These are phyloP conservation scores for Oplegnathus fasciatus DNA, from an alignment of 2,113 vertebrate genomes.

Conservation along the genomic window DNA sequence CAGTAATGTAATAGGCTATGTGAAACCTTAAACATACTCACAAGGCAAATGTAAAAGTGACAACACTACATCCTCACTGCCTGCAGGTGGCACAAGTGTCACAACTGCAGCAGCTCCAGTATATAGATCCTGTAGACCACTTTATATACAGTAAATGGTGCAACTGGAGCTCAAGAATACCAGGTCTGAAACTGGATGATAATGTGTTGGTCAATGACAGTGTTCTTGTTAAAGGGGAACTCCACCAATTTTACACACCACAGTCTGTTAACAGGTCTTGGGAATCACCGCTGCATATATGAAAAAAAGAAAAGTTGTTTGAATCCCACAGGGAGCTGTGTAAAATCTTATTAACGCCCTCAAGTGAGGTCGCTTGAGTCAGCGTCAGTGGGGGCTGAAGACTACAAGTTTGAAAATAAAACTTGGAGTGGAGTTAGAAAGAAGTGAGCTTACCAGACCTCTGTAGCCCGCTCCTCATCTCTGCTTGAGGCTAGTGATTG, in stretches of 20 bases:
- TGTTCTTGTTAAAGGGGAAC: background rate
- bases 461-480: no score
- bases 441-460: no score
- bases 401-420: no score
- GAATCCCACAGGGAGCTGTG: no score
- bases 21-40: background rate
- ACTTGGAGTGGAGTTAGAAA: no score
- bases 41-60: background rate
- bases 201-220: background rate
- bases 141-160: no score
- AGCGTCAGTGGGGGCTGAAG: no score
- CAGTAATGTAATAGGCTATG: background rate
- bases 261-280: background rate
- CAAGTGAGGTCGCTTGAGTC: no score
- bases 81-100: background rate
- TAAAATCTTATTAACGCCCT: no score
- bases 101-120: background rate
- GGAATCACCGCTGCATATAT: background rate
- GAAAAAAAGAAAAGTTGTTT: no score
- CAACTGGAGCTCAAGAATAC: background rate
- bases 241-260: background rate
- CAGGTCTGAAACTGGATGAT: background rate
- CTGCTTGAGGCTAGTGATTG: no score
- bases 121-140: background rate
- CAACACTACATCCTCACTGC: background rate